Base-by-base conservation (phyloP, 2,113 vertebrate species). In the Euleptes europaea region DNA sequence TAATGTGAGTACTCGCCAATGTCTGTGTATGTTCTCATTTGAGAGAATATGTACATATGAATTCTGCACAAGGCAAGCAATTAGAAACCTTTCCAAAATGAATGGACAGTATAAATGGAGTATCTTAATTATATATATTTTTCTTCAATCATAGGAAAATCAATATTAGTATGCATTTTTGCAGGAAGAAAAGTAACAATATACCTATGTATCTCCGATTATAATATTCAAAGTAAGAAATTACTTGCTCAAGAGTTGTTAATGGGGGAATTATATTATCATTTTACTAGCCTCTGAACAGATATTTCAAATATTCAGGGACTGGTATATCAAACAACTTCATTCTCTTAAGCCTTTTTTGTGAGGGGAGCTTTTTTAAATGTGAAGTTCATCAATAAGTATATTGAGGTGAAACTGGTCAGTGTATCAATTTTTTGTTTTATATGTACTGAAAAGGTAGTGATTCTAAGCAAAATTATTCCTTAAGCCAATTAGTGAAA, bases 401-500 rank as follows among this genome's bases (percentile, higher is more conserved):
- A 8, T 73, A 60, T 63, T 60, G 71, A 82, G 60, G 10, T 60
- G n/a, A 28, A 83, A 28, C 13, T 77, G 74, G 10, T 1, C 1
- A 3, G 0, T 31, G 0, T 17, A 21, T 82, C 5, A 72, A 67
- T 21, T 90, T 77, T 84, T 17, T 17, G 15, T 44, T 83, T 84
- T 72, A 40, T 0, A 0, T 31, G 0, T 40, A 4, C 76, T 28
- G 40, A 78, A 67, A 85, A 88, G 40, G 35, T 78, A 15, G 5
- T 80, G 49, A 38, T 65, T 90, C 70, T 11, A 44, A 71, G 17
- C n/a, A 44, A 88, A 57, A 31, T 80, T 88, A 84, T 9, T 0
- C 38, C 71, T 79, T 69, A 74, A 90, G 75, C 86, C 86, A 88
- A 40, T 93, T 95, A 93, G 28, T 33, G 54, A 88, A 89, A 71